These are phyloP conservation scores for Idaea dimidiata DNA, from an alignment of 2,888 invertebrate genomes.

Conservation along the genomic window DNA sequence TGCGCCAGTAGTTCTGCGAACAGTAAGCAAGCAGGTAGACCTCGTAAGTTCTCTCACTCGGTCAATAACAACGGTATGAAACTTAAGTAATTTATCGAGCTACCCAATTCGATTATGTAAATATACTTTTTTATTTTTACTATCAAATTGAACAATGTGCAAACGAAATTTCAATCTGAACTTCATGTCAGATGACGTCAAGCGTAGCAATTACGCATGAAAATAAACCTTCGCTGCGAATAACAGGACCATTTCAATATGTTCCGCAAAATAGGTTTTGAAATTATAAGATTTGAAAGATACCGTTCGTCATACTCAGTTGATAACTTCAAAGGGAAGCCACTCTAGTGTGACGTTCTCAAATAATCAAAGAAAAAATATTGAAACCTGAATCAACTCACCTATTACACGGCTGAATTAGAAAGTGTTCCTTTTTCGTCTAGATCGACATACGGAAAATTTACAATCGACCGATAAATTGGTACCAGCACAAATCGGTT, in stretches of 20 bases:
- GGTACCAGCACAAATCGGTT: background rate
- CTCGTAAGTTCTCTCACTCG: no score
- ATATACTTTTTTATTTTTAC: background rate
- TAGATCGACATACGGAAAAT: background rate
- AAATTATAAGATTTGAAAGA: constrained; percentile 16
- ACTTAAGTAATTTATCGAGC: no score
- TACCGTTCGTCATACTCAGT: constrained; percentile 19
- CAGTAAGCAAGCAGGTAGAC: no score
- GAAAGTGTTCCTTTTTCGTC: constrained; percentile 20
- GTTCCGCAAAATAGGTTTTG: constrained; percentile 17
- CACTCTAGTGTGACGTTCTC: constrained; percentile 22
- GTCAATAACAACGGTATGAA: no score
- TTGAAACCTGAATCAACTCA: constrained; percentile 14
- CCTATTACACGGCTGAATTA: constrained; percentile 24
- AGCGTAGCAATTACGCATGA: background rate
- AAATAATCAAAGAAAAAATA: constrained; percentile 16
- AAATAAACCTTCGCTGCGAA: background rate
- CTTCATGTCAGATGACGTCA: background rate
- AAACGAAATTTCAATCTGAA: background rate
- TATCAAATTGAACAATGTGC: background rate
- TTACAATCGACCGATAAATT: background rate
- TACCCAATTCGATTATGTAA: no score
- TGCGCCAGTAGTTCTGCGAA: no score
- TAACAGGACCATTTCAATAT: background rate
- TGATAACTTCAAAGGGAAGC: constrained; percentile 27